These are phyloP conservation scores for Macheiramphus alcinus DNA, from an alignment of 2,113 vertebrate genomes.

Conservation along the genomic window DNA sequence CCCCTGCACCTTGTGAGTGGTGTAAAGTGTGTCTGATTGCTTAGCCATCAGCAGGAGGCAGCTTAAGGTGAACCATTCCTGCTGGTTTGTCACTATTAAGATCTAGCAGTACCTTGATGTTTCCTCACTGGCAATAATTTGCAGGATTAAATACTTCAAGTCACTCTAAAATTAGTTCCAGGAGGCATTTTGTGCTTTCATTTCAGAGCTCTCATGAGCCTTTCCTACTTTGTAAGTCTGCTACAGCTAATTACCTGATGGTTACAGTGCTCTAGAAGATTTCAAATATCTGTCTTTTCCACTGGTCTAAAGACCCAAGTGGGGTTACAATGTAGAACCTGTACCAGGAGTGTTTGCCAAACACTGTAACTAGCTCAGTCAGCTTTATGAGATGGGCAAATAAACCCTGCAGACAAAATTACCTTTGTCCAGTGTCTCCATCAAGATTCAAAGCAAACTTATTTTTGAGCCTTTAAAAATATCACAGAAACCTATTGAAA, in stretches of 20 bases:
- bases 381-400: background rate
- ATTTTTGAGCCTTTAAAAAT: background rate
- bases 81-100: conserved; percentile 21
- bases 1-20: background rate
- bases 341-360: conserved; percentile 39
- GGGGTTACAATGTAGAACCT: background rate
- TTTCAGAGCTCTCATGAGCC: conserved; percentile 45
- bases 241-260: conserved; percentile 55
- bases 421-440: background rate
- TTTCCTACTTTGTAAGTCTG: conserved; percentile 18
- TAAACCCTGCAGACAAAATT: conserved; percentile 10
- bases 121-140: conserved; percentile 51
- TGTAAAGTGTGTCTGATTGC: background rate
- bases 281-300: conserved; percentile 48
- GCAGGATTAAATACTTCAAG: conserved; percentile 61
- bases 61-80: background rate
- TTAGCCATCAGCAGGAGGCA: conserved; percentile 20
- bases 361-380: background rate
- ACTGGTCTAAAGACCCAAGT: background rate
- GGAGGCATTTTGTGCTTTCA: conserved; percentile 43
- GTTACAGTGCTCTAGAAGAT: conserved; percentile 10
- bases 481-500: background rate
- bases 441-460: background rate
- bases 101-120: conserved; percentile 34
- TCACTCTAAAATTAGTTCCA: conserved; percentile 55